Evolutionary conservation across 1,140 invertebrate genomes (phyloP), one percentile per base, ranked within the genome.

Genomic region (Micrasema minimum): DNA sequence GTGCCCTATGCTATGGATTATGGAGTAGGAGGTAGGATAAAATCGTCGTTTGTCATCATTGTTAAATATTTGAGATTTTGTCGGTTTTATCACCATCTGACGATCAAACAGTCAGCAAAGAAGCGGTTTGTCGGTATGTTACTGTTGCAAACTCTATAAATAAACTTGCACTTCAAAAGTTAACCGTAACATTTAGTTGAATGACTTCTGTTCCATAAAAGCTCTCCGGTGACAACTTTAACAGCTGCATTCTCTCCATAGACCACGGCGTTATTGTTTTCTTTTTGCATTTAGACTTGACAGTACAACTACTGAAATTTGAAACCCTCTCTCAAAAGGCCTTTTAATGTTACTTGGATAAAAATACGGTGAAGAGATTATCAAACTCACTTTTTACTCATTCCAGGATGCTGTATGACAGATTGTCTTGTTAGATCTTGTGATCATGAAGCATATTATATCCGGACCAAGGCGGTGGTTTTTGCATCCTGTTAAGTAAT

Each of bases 401-500:
- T 31, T 31, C 26, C 7, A 1, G 31, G 18, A 9, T 59, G 10
- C 18, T 41, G 14, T 12, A 38, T 53, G 2, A n/a, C 26, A 22
- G 20, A 26, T 53, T 31, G 23, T 48, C 46, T 20, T 20, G 2
- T 53, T 16, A 14, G 31, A 38, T 23, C 55, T 41, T n/a, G 55
- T 18, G 0, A 38, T 31, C 0, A 59, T 38, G 37, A 41, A 16
- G 31, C 53, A 31, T 38, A 16, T 41, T 18, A 41, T 41, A 59
- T 59, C 55, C 55, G 55, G 55, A 38, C 35, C 35, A 22, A 22
- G 37, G 55, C 55, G 37, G 55, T 35, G 53, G 26, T 38, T 43
- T 59, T 38, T 16, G 55, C 55, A 59, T 59, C 55, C 55, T 59
- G 55, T 43, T 53, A 41, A 16, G 55, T 59, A 59, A 41, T 43